A percentile compares a stretch with the other conserved stretches of the same genome.
These are phyloP conservation scores for Limulus polyphemus DNA, from an alignment of 2,888 invertebrate species.

Conservation along the genomic window DNA sequence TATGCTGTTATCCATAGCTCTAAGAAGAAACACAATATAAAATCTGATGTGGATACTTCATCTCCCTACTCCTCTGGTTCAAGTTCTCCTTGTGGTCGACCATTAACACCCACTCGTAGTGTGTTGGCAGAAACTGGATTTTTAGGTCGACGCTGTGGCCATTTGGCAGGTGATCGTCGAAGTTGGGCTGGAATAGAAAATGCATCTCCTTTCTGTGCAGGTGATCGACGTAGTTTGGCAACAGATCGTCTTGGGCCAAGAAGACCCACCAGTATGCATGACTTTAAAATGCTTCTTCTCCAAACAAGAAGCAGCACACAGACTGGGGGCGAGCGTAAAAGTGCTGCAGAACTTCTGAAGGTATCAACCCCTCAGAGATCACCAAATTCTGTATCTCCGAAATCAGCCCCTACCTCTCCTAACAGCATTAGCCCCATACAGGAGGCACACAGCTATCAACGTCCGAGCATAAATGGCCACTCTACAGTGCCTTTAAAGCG, in stretches of 20 bases:
- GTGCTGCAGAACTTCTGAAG: constrained; percentile 29
- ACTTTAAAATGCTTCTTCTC: constrained; percentile 58
- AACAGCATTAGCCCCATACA: neutral
- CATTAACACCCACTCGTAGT: constrained; percentile 4
- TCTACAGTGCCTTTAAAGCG: constrained; percentile 15
- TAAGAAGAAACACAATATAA: constrained; percentile 28
- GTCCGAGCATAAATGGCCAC: constrained; percentile 11
- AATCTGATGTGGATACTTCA: constrained; percentile 26
- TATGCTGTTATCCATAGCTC: constrained; percentile 28
- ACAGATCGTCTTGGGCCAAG: constrained; percentile 29
- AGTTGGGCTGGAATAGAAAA: constrained; percentile 18
- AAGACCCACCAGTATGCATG: constrained; percentile 63
- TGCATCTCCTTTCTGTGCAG: constrained; percentile 6
- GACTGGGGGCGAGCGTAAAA: constrained; percentile 22
- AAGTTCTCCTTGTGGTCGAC: constrained; percentile 14
- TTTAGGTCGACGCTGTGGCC: constrained; percentile 6
- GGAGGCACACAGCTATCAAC: constrained; percentile 1
- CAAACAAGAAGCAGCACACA: constrained; percentile 25
- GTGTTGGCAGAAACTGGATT: constrained; percentile 17
- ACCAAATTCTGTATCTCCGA: neutral
- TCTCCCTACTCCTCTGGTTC: constrained; percentile 23
- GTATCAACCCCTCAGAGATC: constrained; percentile 14
- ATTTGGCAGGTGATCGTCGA: constrained; percentile 7
- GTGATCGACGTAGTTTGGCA: constrained; percentile 18
- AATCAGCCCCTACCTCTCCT: neutral